Conservation (phyloP, 1,140 invertebrate genomes). For the Mizuhopecten yessoensis region DNA sequence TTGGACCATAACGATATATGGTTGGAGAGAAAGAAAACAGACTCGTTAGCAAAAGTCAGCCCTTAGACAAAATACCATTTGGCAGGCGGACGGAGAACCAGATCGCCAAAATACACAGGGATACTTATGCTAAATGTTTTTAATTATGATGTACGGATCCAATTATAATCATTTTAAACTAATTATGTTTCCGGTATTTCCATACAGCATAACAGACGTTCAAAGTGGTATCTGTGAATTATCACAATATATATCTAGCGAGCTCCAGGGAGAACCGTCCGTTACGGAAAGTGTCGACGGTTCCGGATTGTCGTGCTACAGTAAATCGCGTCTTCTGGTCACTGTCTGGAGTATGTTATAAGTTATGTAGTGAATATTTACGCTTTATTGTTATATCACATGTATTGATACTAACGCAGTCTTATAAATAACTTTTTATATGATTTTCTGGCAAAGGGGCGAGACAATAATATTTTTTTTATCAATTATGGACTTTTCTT, state of each 20-base stretch:
- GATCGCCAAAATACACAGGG: not conserved
- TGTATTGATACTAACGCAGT: too few species aligned
- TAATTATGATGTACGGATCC: not conserved
- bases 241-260: not conserved
- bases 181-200: not conserved
- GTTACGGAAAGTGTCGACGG: too few species aligned
- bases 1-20: not conserved
- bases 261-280: too few species aligned
- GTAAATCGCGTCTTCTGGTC: too few species aligned
- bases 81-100: not conserved
- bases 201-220: not conserved
- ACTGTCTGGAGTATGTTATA: too few species aligned
- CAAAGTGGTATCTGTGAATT: not conserved
- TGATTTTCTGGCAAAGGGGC: too few species aligned
- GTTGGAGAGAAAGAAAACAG: not conserved
- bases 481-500: too few species aligned
- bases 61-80: not conserved
- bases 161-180: not conserved
- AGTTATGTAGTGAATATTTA: too few species aligned
- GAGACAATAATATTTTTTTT: too few species aligned
- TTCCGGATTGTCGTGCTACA: too few species aligned
- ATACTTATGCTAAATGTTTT: not conserved
- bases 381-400: too few species aligned
- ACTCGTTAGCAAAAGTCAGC: not conserved
- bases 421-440: too few species aligned